Evolutionary conservation across 92 coral and sea anemone genomes (phyloP).

Genomic region (Bergia sp.): DNA sequence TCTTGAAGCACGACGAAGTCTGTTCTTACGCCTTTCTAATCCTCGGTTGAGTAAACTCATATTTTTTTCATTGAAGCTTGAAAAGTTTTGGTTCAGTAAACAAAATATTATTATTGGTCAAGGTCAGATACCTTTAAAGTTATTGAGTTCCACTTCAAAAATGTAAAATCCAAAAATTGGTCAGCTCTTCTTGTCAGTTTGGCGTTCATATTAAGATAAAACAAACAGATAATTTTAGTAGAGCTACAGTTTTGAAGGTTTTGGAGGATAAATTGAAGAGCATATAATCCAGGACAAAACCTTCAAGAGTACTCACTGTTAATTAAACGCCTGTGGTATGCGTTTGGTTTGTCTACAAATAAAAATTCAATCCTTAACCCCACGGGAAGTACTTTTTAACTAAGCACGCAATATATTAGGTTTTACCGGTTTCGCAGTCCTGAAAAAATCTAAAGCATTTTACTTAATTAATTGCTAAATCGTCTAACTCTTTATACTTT

Average conservation of each 20-base stretch:
- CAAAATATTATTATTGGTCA: neutral
- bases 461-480: neutral
- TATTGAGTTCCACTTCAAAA: neutral
- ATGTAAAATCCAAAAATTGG: neutral
- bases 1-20: neutral
- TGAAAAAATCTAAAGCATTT: neutral
- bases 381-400: neutral
- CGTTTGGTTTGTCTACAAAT: neutral
- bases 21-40: neutral
- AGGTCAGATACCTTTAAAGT: neutral
- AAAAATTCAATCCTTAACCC: neutral
- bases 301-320: neutral
- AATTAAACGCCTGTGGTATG: neutral
- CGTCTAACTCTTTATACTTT: neutral
- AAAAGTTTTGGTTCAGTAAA: slow-evolving; percentile 9
- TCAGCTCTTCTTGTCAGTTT: neutral
- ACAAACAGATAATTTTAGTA: neutral
- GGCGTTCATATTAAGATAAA: too few relatives aligned
- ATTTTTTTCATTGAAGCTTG: neutral
- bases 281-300: neutral
- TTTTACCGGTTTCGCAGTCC: neutral
- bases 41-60: slow-evolving; percentile 10
- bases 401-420: neutral
- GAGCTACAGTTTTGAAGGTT: neutral
- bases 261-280: neutral